Conservation (phyloP, 1,140 invertebrate species). For the Microplitis mediator region DNA sequence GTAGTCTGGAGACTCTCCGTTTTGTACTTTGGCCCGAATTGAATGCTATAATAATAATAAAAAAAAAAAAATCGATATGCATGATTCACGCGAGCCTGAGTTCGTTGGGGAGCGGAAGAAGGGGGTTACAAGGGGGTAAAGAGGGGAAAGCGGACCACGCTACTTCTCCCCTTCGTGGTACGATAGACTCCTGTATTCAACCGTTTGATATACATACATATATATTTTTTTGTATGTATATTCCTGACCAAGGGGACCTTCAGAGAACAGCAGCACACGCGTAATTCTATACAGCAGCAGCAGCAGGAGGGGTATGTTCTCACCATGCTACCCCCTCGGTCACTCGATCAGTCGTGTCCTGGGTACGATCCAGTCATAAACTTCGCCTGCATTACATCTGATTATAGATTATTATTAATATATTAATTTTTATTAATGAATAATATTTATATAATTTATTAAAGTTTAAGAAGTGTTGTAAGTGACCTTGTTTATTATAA, state of each 20-base stretch:
- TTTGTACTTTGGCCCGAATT: no score
- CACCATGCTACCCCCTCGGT: slow-evolving; percentile 61
- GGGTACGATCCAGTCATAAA: slow-evolving; percentile 50
- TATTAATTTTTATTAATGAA: neutral
- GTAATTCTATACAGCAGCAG: slow-evolving; percentile 57
- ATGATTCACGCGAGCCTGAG: slow-evolving; percentile 56
- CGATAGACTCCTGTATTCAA: slow-evolving; percentile 12
- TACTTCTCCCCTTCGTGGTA: slow-evolving; percentile 21
- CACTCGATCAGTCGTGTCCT: slow-evolving; percentile 62
- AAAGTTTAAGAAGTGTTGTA: neutral
- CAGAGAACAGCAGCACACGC: slow-evolving; percentile 37
- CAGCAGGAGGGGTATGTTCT: slow-evolving; percentile 56
- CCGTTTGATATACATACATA: neutral
- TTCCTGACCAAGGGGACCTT: slow-evolving; percentile 35
- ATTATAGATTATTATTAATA: slow-evolving; percentile 23
- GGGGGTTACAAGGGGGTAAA: slow-evolving; percentile 18
- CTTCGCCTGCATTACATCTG: slow-evolving; percentile 38
- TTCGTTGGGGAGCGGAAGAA: slow-evolving; percentile 11
- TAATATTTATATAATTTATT: neutral
- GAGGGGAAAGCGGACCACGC: slow-evolving; percentile 25
- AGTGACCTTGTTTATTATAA: neutral
- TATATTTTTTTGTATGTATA: slow-evolving; percentile 22
- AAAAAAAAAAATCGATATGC: slow-evolving; percentile 64
- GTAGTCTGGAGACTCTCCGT: neutral
- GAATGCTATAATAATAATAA: slow-evolving; percentile 26